phyloP scores from a whole-genome alignment of 2,113 vertebrate genomes.

The Callospermophilus lateralis region DNA sequence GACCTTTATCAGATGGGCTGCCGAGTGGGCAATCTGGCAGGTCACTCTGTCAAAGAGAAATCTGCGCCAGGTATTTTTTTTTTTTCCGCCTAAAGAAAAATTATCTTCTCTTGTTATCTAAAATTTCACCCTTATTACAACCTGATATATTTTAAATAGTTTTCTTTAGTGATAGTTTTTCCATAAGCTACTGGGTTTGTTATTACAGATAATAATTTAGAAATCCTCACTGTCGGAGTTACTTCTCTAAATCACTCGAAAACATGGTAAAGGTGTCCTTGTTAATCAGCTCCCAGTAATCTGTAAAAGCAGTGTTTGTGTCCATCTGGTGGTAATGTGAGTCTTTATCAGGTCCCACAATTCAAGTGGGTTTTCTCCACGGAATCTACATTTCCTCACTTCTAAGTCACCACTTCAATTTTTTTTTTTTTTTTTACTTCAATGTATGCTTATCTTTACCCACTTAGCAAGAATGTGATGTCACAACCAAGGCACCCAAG shows the following conservation, averaged over 20 bases:
- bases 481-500: neutral
- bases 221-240: neutral
- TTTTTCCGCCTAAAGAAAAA: constrained; percentile 68
- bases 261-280: neutral
- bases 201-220: constrained; percentile 16
- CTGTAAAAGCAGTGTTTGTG: neutral
- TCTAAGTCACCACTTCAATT: neutral
- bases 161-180: constrained; percentile 52
- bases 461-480: neutral
- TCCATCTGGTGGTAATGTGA: neutral
- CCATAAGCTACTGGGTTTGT: constrained; percentile 57
- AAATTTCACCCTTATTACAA: constrained; percentile 37
- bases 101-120: constrained; percentile 50
- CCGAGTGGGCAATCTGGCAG: constrained; percentile 57
- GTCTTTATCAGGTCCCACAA: neutral
- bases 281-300: neutral
- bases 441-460: neutral
- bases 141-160: constrained; percentile 47
- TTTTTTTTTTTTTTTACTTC: neutral
- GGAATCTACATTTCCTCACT: neutral
- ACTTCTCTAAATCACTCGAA: neutral
- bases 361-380: neutral
- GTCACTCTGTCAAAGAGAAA: constrained; percentile 84
- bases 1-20: constrained; percentile 90
- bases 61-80: constrained; percentile 43